These are phyloP conservation scores for Panulirus ornatus DNA, from an alignment of 1,140 invertebrate species.

Conservation along the genomic window DNA sequence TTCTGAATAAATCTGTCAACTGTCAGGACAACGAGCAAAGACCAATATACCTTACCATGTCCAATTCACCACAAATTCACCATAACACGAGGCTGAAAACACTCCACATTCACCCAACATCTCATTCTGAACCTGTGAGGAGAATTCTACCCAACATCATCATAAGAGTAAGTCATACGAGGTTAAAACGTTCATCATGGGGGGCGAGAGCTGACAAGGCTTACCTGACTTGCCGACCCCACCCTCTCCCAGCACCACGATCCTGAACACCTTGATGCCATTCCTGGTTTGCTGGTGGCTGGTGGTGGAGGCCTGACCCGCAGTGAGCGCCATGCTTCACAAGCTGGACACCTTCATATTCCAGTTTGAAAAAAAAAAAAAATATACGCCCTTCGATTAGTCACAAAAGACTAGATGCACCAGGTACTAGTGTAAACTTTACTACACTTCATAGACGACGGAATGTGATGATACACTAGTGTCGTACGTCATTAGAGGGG, in stretches of 20 bases:
- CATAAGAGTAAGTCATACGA: too few species aligned
- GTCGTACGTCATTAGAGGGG: background rate
- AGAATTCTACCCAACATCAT: too few species aligned
- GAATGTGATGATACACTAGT: background rate
- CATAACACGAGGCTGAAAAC: too few species aligned
- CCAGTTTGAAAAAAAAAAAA: background rate
- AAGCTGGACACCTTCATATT: background rate
- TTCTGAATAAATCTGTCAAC: too few species aligned
- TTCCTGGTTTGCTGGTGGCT: conserved; percentile 59
- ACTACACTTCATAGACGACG: background rate
- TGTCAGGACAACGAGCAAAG: too few species aligned
- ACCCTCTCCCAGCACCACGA: conserved; percentile 60
- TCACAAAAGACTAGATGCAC: background rate
- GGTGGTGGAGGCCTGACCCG: conserved; percentile 18
- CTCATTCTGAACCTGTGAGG: too few species aligned
- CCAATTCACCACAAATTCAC: too few species aligned
- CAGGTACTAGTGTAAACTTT: background rate
- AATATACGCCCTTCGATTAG: background rate
- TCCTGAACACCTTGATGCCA: conserved; percentile 59
- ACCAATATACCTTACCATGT: too few species aligned
- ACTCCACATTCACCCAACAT: too few species aligned
- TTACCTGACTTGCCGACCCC: conserved; percentile 65
- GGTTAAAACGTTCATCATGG: too few species aligned
- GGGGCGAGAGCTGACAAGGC: too few species aligned
- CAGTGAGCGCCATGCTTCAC: conserved; percentile 46